Percentiles rank a stretch among this genome's conserved stretches.
These are phyloP conservation scores for Anguilla rostrata DNA, from an alignment of 2,113 vertebrate species.

Conservation along the genomic window DNA sequence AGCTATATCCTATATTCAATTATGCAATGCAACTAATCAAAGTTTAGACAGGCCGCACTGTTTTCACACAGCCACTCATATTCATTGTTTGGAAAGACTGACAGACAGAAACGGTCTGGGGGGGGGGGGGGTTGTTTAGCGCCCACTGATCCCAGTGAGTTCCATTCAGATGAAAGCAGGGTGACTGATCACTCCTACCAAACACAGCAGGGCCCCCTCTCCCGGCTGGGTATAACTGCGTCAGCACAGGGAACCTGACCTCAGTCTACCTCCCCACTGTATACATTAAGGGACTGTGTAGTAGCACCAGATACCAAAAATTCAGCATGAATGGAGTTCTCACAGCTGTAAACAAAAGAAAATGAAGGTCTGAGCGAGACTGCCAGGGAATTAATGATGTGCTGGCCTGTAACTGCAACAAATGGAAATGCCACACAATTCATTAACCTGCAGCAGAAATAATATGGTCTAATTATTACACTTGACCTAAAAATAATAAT, in stretches of 20 bases:
- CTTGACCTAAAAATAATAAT: neutral
- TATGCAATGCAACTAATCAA: too few species aligned
- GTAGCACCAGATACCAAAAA: neutral
- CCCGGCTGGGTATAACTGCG: neutral
- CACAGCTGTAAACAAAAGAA: too few species aligned
- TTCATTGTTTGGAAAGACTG: neutral
- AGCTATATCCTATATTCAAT: too few species aligned
- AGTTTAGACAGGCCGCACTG: slow-evolving; percentile 5
- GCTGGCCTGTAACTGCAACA: neutral
- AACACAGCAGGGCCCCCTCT: neutral
- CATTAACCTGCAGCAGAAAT: neutral
- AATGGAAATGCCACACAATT: neutral
- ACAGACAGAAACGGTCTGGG: neutral
- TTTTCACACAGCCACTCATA: neutral
- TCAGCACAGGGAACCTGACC: neutral
- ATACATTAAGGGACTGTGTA: neutral
- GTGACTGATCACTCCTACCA: neutral
- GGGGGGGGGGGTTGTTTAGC: too few species aligned
- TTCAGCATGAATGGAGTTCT: neutral
- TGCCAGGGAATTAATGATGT: neutral
- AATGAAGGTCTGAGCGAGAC: too few species aligned
- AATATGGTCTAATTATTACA: neutral
- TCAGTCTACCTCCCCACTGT: neutral
- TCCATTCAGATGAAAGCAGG: neutral
- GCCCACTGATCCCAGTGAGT: neutral